Percentiles rank a stretch among this genome's conserved stretches.
Evolutionary conservation across 2,113 vertebrate species (phyloP).

Genomic region (Gobius niger): DNA sequence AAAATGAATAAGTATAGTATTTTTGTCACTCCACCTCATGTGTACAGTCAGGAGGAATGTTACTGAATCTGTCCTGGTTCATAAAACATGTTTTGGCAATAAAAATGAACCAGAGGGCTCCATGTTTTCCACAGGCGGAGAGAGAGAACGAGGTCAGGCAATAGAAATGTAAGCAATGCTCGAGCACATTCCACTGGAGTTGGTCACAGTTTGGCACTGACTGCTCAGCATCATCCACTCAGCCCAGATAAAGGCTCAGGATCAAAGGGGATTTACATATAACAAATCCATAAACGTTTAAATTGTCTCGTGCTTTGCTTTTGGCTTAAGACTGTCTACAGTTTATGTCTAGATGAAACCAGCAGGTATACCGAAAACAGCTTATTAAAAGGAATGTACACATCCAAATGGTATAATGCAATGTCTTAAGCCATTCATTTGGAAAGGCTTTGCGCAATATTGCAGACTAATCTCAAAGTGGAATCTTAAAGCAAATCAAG

Average conservation of each 20-base stretch:
- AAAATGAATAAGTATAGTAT: not conserved
- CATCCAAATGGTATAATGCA: not conserved
- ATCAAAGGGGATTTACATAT: not conserved
- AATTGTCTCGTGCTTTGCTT: not conserved
- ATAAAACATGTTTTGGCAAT: slow-evolving; percentile 35
- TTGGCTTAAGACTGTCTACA: not conserved
- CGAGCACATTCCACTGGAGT: slow-evolving; percentile 51
- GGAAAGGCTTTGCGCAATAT: not conserved
- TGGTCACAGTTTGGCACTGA: slow-evolving; percentile 57
- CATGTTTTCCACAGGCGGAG: slow-evolving; percentile 44
- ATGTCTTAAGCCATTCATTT: not conserved
- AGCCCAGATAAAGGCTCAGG: not conserved
- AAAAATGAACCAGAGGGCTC: slow-evolving; percentile 33
- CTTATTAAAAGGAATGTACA: not conserved
- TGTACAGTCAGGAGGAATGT: slow-evolving; percentile 6
- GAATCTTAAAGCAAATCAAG: not conserved
- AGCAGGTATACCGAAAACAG: not conserved
- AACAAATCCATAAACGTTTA: not conserved
- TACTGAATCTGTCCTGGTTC: slow-evolving; percentile 24
- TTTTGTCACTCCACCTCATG: not conserved
- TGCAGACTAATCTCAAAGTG: not conserved
- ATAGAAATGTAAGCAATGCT: slow-evolving; percentile 63
- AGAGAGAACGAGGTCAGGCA: slow-evolving; percentile 47
- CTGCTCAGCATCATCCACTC: slow-evolving; percentile 33
- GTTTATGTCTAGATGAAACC: not conserved